Evolutionary conservation across 2,888 invertebrate genomes (phyloP).

Genomic region (Eustalomyia histrio): DNA sequence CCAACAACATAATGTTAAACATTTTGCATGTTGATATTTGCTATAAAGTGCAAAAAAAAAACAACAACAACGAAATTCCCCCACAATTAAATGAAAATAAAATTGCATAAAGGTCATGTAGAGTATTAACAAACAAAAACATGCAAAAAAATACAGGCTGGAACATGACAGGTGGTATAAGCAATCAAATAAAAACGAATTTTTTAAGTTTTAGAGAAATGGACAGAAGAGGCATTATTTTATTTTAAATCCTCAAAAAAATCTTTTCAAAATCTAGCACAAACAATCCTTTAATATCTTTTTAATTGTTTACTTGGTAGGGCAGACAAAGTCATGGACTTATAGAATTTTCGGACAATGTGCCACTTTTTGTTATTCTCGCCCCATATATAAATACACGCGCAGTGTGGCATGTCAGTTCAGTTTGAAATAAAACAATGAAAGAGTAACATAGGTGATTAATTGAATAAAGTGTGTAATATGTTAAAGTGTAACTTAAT

Average conservation of each 20-base stretch:
- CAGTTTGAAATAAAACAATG: no score
- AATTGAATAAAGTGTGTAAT: no score
- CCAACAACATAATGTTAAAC: not conserved
- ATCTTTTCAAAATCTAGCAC: not conserved
- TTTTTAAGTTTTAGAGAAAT: not conserved
- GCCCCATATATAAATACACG: no score
- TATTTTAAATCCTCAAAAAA: not conserved
- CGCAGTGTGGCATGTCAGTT: no score
- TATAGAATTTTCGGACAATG: no score
- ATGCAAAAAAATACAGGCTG: constrained; percentile 38
- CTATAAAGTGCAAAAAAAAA: constrained; percentile 26
- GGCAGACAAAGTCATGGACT: no score
- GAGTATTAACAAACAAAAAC: constrained; percentile 35
- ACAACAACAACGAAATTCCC: constrained; percentile 45
- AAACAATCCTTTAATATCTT: not conserved
- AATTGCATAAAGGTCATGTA: constrained; percentile 59
- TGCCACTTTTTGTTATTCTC: no score
- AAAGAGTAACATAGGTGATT: no score
- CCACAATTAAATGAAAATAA: constrained; percentile 61
- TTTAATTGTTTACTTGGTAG: not conserved
- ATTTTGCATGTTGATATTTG: not conserved
- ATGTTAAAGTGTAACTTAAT: no score
- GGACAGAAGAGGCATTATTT: not conserved
- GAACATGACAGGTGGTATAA: constrained; percentile 60
- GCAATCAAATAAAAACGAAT: constrained; percentile 28